These are phyloP conservation scores for Aix galericulata DNA, from an alignment of 2,113 vertebrate genomes.

Conservation along the genomic window DNA sequence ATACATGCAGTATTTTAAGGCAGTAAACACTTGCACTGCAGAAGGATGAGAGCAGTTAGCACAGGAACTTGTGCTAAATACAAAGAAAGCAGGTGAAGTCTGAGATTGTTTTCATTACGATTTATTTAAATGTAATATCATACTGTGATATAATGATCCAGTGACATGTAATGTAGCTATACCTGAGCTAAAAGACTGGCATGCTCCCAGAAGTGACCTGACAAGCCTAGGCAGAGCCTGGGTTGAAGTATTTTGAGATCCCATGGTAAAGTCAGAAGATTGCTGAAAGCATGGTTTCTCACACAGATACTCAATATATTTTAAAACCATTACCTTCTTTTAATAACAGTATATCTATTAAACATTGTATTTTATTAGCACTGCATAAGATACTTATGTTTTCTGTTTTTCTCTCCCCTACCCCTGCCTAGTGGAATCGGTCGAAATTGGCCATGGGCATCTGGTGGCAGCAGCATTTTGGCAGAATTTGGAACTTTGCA, in stretches of 20 bases:
- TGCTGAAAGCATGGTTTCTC: neutral
- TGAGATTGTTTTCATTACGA: neutral
- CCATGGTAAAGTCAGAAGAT: neutral
- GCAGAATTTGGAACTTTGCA: slow-evolving; percentile 98
- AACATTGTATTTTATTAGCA: neutral
- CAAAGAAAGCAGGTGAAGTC: neutral
- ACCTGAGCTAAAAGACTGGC: neutral
- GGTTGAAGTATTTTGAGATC: neutral
- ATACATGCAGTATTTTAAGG: neutral
- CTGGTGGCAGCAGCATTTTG: slow-evolving; percentile 97
- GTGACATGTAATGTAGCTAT: neutral
- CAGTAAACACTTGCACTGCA: neutral
- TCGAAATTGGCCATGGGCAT: slow-evolving; percentile 98
- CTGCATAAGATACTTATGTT: neutral
- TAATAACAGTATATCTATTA: neutral
- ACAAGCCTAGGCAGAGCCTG: neutral
- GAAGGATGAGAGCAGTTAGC: neutral
- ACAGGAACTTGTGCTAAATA: neutral
- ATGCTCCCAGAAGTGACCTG: neutral
- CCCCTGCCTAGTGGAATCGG: slow-evolving; percentile 86
- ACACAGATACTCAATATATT: neutral
- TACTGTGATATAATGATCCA: neutral
- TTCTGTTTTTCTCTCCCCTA: neutral
- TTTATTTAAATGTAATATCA: neutral
- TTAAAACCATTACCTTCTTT: neutral